A percentile compares a stretch with the other conserved stretches of the same genome.
phyloP scores from a whole-genome alignment of 2,797 vertebrate species.

The Alcedo atthis region DNA sequence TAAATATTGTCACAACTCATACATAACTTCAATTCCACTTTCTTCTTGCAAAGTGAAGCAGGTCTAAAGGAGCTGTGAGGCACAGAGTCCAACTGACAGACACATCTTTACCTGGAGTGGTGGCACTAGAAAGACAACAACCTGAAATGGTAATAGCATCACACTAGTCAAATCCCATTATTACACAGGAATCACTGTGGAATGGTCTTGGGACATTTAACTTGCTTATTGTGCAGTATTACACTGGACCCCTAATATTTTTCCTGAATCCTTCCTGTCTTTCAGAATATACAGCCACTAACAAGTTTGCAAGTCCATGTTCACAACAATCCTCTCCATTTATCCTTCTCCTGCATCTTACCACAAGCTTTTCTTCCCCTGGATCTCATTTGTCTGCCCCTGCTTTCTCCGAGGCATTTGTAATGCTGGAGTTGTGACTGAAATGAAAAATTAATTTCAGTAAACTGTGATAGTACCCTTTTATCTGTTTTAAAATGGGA shows the following conservation, averaged over 20 bases:
- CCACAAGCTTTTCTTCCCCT: not conserved
- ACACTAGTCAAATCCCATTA: not conserved
- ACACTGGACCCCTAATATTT: not conserved
- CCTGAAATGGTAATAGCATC: not conserved
- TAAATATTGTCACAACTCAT: not conserved
- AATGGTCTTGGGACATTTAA: not conserved
- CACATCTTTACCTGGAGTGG: not conserved
- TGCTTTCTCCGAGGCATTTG: not conserved
- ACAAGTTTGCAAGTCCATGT: not conserved
- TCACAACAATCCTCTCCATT: not conserved
- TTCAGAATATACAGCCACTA: not conserved
- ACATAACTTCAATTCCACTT: not conserved
- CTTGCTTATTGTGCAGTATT: not conserved
- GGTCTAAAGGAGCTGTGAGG: not conserved
- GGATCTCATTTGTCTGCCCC: not conserved
- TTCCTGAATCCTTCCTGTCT: not conserved
- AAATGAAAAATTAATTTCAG: not conserved
- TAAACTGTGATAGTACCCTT: not conserved
- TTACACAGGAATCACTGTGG: not conserved
- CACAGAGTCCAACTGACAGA: not conserved
- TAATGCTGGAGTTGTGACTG: not conserved
- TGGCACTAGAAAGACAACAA: not conserved
- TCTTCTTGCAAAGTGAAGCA: not conserved
- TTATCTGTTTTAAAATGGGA: not conserved
- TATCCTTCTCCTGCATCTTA: not conserved